Percentiles rank a stretch among this genome's conserved stretches.
Conservation (phyloP, 2,888 invertebrate genomes). For the Latrodectus elegans region DNA sequence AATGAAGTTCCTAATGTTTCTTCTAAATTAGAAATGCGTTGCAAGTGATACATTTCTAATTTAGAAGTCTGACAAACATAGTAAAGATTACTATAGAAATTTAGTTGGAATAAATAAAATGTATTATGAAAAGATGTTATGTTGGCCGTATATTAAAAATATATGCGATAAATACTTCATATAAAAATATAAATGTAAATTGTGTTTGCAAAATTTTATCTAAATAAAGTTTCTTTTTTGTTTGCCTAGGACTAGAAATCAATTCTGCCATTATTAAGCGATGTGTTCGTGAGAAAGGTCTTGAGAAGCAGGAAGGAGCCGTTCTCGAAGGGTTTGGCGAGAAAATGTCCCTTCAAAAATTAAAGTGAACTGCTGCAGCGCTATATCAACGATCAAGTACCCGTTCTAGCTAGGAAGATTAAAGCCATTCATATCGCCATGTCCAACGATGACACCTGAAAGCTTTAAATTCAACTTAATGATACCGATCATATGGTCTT, state of each 20-base stretch:
- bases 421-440: slow-evolving; percentile 71
- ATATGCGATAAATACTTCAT: too few species aligned
- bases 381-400: slow-evolving; percentile 70
- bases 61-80: too few species aligned
- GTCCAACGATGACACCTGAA: slow-evolving; percentile 69
- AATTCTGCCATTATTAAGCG: slow-evolving; percentile 90
- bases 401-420: slow-evolving; percentile 70
- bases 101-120: too few species aligned
- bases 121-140: too few species aligned
- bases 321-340: slow-evolving; percentile 93
- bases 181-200: too few species aligned
- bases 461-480: slow-evolving; percentile 80
- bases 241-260: slow-evolving; percentile 82
- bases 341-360: slow-evolving; percentile 75
- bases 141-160: too few species aligned
- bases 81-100: too few species aligned
- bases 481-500: slow-evolving; percentile 88
- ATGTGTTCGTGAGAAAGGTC: slow-evolving; percentile 95
- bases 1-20: too few species aligned
- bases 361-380: slow-evolving; percentile 64
- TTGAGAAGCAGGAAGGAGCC: slow-evolving; percentile 88
- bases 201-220: too few species aligned
- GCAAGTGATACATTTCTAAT: too few species aligned
- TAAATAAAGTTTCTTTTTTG: too few species aligned
- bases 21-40: too few species aligned